Evolutionary conservation across 2,113 vertebrate species (phyloP), one percentile per base, ranked within the genome.

Genomic region (Caretta caretta): DNA sequence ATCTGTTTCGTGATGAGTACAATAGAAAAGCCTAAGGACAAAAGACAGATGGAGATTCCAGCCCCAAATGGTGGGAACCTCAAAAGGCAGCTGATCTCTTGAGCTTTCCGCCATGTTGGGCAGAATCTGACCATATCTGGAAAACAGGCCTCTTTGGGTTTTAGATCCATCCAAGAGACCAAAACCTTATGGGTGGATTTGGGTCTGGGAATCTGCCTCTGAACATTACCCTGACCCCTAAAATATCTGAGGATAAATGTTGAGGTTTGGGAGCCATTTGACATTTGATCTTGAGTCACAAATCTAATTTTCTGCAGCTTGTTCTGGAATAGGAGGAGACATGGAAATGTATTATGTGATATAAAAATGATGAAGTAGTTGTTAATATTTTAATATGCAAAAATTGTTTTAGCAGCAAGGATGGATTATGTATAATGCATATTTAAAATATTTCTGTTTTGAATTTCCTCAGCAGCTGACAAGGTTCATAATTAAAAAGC

Each of bases 391-490:
- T 91, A 83, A 49, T 83, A 80, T 3, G 35, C 49, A 84, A 53
- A 76, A 57, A 85, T 93, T 91, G 42, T 89, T 92, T 87, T 56
- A 76, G 84, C 76, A 88, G n/a, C 56, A 80, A 85, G 59, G 42
- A 38, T 65, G 56, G 93, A 76, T 95, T 87, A 51, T 93, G 81
- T 90, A 65, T 80, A 90, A 83, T 2, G 4, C 56, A 38, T 48
- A 48, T 87, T 88, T 87, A 87, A 94, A 38, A 29, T 27, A 69
- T 83, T 85, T 56, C 86, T 91, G 80, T 86, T 54, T 83, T 80
- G 72, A 93, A 90, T 88, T 93, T 81, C 65, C 94, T 93, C 49
- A 69, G 93, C 83, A 86, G 92, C 90, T 94, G 88, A 89, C 83
- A 83, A 90, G 86, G 84, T 83, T 57, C 0, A 2, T 94, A 93